A percentile compares a stretch with the other conserved stretches of the same genome.
Conservation (phyloP, 2,888 invertebrate genomes). For the Balanococcus diminutus region DNA sequence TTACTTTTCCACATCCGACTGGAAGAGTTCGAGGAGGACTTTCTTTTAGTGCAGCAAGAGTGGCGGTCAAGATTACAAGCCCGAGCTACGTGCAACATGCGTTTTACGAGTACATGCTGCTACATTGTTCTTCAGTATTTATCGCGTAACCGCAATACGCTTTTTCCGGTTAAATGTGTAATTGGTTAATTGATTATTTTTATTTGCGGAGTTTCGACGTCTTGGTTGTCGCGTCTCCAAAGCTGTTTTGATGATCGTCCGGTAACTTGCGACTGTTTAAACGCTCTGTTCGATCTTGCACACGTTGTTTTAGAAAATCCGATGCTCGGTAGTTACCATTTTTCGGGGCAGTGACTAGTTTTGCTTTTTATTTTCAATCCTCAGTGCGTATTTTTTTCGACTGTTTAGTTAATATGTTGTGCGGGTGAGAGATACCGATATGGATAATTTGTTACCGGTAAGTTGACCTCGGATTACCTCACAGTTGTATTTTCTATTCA, state of each 20-base stretch:
- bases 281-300: not conserved
- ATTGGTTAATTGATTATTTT: conserved; percentile 22
- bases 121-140: conserved; percentile 43
- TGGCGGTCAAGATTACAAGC: conserved; percentile 51
- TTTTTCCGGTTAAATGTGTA: conserved; percentile 13
- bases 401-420: conserved; percentile 6
- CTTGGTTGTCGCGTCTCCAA: not conserved
- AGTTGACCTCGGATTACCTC: not conserved
- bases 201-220: not conserved
- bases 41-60: conserved; percentile 52
- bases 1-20: conserved; percentile 54
- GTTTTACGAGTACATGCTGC: conserved; percentile 29
- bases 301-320: not conserved
- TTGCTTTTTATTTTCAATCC: not conserved
- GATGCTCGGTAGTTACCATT: not conserved
- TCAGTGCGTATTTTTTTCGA: not conserved
- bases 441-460: conserved; percentile 41
- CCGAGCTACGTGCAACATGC: conserved; percentile 32
- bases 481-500: not conserved
- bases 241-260: not conserved
- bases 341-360: conserved; percentile 37
- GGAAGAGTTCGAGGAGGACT: conserved; percentile 52
- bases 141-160: conserved; percentile 7
- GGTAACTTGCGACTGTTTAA: not conserved
- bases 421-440: not conserved